A percentile compares a stretch with the other conserved stretches of the same genome.
These are phyloP conservation scores for Ciconia stormi DNA, from an alignment of 2,113 vertebrate species.

Conservation along the genomic window DNA sequence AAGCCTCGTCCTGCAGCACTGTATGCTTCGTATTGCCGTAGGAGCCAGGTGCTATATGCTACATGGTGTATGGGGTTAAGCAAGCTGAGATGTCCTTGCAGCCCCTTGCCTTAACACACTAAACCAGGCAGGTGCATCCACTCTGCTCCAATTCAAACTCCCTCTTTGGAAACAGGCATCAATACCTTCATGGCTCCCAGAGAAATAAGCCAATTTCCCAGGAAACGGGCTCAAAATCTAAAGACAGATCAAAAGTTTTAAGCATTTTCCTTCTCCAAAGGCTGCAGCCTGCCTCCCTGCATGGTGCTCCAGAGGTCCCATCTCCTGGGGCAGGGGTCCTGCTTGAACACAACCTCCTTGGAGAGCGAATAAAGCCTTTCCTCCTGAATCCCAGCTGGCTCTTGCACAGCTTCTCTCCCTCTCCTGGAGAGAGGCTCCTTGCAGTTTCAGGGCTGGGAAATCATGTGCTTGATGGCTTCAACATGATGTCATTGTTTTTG, in stretches of 20 bases:
- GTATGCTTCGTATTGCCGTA: neutral
- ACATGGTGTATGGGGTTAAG: neutral
- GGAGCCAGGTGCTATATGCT: neutral
- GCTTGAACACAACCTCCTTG: neutral
- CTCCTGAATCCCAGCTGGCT: neutral
- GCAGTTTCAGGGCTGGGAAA: neutral
- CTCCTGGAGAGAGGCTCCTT: neutral
- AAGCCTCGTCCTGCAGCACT: neutral
- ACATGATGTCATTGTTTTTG: constrained; percentile 13
- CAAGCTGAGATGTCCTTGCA: neutral
- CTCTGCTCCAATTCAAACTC: neutral
- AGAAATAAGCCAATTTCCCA: neutral
- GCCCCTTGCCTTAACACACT: neutral
- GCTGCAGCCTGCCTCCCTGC: neutral
- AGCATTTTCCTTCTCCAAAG: neutral
- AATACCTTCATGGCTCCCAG: accelerated
- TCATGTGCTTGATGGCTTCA: constrained; percentile 16
- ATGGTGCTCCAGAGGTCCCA: neutral
- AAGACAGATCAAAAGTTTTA: neutral
- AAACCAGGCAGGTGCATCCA: neutral
- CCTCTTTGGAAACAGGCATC: neutral
- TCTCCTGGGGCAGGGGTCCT: neutral
- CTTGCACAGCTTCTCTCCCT: neutral
- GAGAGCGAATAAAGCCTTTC: neutral
- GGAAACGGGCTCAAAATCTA: neutral